These are phyloP conservation scores for Poicephalus meyeri DNA, from an alignment of 2,113 vertebrate genomes.

Conservation along the genomic window DNA sequence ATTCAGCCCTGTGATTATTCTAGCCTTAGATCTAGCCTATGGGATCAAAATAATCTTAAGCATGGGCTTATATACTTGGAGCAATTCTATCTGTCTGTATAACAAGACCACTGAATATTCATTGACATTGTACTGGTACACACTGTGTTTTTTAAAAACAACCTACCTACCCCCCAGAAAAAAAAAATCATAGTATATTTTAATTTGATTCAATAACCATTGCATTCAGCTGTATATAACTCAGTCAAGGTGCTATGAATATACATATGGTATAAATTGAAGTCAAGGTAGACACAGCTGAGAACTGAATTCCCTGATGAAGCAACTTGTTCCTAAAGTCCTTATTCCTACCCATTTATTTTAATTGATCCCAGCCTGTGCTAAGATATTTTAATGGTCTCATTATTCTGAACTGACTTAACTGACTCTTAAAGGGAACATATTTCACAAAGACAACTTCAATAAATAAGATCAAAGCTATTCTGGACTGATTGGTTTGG, in stretches of 20 bases:
- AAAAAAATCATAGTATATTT: neutral
- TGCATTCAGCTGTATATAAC: neutral
- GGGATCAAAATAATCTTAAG: slow-evolving; percentile 13
- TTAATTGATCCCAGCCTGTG: slow-evolving; percentile 62
- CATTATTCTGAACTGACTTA: slow-evolving; percentile 53
- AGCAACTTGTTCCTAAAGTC: slow-evolving; percentile 34
- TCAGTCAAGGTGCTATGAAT: neutral
- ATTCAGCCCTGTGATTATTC: neutral
- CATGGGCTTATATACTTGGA: neutral
- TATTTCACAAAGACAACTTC: slow-evolving; percentile 53
- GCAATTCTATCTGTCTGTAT: neutral
- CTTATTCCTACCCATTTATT: slow-evolving; percentile 58
- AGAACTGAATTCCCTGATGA: slow-evolving; percentile 23
- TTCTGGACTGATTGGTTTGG: neutral
- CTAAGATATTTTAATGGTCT: slow-evolving; percentile 63
- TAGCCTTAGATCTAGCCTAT: slow-evolving; percentile 4
- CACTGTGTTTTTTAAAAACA: neutral
- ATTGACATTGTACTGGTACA: neutral
- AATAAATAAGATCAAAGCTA: slow-evolving; percentile 47
- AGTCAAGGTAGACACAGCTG: neutral
- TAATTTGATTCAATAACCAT: neutral
- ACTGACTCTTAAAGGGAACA: slow-evolving; percentile 47
- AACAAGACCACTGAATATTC: neutral
- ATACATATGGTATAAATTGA: neutral
- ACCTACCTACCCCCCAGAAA: neutral